phyloP scores from a whole-genome alignment of 1,140 invertebrate species.

The Zaprionus tsacasi region DNA sequence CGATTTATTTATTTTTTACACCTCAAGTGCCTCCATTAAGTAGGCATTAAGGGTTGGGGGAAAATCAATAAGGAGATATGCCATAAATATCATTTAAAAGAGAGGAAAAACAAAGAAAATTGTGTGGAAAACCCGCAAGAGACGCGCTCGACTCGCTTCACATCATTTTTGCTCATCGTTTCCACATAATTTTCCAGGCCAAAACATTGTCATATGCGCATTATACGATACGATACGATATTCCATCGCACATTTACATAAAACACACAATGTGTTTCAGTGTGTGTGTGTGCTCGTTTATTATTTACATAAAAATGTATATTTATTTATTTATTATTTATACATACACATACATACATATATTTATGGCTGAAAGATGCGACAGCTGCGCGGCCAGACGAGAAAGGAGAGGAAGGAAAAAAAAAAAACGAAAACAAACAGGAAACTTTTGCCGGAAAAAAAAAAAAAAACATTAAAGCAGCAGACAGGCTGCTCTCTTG shows the following conservation, averaged over 20 bases:
- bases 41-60: slow-evolving; percentile 26
- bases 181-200: slow-evolving; percentile 56
- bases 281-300: slow-evolving; percentile 25
- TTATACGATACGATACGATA: slow-evolving; percentile 25
- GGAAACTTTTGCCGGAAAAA: slow-evolving; percentile 56
- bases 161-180: slow-evolving; percentile 56
- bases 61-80: slow-evolving; percentile 33
- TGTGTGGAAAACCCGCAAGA: not conserved
- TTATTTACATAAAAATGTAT: slow-evolving; percentile 57
- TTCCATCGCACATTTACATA: slow-evolving; percentile 41
- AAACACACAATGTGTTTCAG: slow-evolving; percentile 18
- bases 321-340: slow-evolving; percentile 58
- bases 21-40: slow-evolving; percentile 4
- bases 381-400: slow-evolving; percentile 53
- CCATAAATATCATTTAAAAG: slow-evolving; percentile 33
- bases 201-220: slow-evolving; percentile 41
- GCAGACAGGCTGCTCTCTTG: slow-evolving; percentile 24
- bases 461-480: slow-evolving; percentile 66
- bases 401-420: slow-evolving; percentile 20
- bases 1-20: slow-evolving; percentile 40
- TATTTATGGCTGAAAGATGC: slow-evolving; percentile 45
- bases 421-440: slow-evolving; percentile 11
- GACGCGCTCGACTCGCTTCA: slow-evolving; percentile 35
- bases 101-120: not conserved
- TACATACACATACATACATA: slow-evolving; percentile 36